phyloP scores from a whole-genome alignment of 2,113 vertebrate genomes.

The Odocoileus hemionus region DNA sequence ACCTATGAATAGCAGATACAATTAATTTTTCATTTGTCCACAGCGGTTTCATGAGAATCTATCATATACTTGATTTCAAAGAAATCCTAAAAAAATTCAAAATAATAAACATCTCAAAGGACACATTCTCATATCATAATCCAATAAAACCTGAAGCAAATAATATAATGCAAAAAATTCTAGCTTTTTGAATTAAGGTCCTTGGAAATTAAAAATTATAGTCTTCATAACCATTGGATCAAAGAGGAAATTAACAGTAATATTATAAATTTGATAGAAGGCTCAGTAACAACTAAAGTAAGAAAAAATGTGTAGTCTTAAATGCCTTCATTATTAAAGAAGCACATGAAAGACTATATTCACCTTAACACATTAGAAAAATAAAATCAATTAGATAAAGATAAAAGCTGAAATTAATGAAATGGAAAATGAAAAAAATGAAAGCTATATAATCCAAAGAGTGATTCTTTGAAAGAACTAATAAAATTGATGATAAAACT shows the following conservation, averaged over 20 bases:
- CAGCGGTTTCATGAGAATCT: background rate
- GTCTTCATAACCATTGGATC: background rate
- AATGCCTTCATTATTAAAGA: background rate
- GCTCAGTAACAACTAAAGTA: slow-evolving; percentile 2
- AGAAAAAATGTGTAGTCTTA: background rate
- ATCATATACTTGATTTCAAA: background rate
- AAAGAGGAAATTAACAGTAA: slow-evolving; percentile 39
- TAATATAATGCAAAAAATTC: slow-evolving; percentile 16
- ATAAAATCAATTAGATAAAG: slow-evolving; percentile 14
- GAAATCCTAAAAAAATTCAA: slow-evolving; percentile 32
- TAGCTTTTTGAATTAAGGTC: slow-evolving; percentile 26
- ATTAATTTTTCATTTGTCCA: slow-evolving; percentile 30
- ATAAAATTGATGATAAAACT: background rate
- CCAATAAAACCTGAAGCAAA: slow-evolving; percentile 5
- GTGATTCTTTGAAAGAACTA: background rate
- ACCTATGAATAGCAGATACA: slow-evolving; percentile 11
- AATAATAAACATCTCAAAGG: slow-evolving; percentile 10
- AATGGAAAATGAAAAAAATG: background rate
- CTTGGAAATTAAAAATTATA: slow-evolving; percentile 1
- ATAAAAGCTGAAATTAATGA: slow-evolving; percentile 4
- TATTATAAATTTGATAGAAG: background rate
- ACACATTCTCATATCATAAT: slow-evolving; percentile 10
- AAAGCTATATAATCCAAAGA: background rate
- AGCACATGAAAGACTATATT: background rate
- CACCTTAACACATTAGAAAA: background rate